Conservation (phyloP, 2,797 vertebrate genomes). For the Crossoptilon crossoptilon region DNA sequence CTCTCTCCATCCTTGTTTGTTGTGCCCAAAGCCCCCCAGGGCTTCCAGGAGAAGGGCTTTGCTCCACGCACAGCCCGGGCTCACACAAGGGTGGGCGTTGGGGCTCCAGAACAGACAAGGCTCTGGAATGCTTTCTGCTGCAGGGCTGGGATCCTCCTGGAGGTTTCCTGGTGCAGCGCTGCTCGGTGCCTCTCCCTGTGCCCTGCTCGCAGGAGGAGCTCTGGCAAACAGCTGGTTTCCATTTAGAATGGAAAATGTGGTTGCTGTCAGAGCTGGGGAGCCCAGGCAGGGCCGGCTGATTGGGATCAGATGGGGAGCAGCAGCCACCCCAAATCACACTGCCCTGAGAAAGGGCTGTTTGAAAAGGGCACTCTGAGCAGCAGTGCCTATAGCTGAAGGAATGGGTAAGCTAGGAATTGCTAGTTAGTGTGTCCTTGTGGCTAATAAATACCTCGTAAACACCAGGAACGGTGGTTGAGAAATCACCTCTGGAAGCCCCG, state of each 20-base stretch:
- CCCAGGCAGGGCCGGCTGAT: neutral
- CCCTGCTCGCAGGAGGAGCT: neutral
- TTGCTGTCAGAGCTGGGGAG: neutral
- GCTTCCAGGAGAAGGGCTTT: slow-evolving; percentile 86
- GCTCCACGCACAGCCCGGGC: slow-evolving; percentile 88
- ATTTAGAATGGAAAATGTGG: neutral
- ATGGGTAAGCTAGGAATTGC: neutral
- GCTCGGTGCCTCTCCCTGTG: rapidly evolving
- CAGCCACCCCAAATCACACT: neutral
- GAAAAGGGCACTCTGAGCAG: neutral
- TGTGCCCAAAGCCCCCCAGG: slow-evolving; percentile 89
- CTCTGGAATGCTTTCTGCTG: neutral
- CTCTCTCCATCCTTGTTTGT: slow-evolving; percentile 88
- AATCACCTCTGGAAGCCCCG: neutral
- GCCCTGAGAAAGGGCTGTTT: neutral
- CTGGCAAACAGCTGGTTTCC: neutral
- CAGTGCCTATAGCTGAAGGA: neutral
- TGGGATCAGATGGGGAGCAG: neutral
- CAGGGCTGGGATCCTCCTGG: neutral
- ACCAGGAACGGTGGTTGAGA: neutral
- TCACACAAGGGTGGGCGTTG: neutral
- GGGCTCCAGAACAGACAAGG: neutral
- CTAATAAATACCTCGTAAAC: slow-evolving; percentile 28
- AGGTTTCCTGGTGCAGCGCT: neutral
- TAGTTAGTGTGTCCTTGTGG: neutral